Base-by-base conservation (phyloP, 2,888 invertebrate genomes). In the Acleris sparsana region DNA sequence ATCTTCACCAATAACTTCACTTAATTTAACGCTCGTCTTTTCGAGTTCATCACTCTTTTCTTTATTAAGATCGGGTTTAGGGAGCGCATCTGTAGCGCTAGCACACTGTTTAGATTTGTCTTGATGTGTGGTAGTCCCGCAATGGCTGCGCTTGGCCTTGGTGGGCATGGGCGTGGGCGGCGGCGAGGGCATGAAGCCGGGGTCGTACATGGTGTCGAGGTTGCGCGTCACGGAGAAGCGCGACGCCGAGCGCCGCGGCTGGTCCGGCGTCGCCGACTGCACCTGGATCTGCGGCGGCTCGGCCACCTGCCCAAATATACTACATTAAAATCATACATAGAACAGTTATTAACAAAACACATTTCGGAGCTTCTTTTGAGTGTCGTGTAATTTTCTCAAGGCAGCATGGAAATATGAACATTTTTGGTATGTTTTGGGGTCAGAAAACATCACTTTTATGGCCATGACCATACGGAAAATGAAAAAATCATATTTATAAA, bases 231-330 rank as follows among this genome's bases (percentile, higher is more conserved):
- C 92, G 0, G 92, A 91, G 74, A 92, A 92, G 0, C 92, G 77
- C 5, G 85, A 93, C 3, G 80, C 79, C 49, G 75, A 79, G 68
- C 94, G 77, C 86, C 94, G 94, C 80, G 78, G 94, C 89, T 77
- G 94, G 90, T 69, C 94, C 87, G 79, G 90, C 92, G 71, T 94
- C 88, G 84, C 94, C 84, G 79, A 94, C 91, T 80, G 94, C 79
- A 80, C 95, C 94, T 81, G 95, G 1, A 89, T 87, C 62, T 86
- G 79, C 0, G 90, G 88, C 0, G 90, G 87, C 69, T 91, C 92
- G 6, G 82, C 80, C 5, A 92, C 92, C 92, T 92, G 83, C 33
- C 9, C 0, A 48, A 39, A 53, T 6, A 25, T 25, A 25, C 52
- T 52, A 5, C 16, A 25, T 25, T n/a, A 0, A 5, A 49, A 25